These are phyloP conservation scores for Heteromurus nitidus DNA, from an alignment of 2,888 invertebrate species.

Conservation along the genomic window DNA sequence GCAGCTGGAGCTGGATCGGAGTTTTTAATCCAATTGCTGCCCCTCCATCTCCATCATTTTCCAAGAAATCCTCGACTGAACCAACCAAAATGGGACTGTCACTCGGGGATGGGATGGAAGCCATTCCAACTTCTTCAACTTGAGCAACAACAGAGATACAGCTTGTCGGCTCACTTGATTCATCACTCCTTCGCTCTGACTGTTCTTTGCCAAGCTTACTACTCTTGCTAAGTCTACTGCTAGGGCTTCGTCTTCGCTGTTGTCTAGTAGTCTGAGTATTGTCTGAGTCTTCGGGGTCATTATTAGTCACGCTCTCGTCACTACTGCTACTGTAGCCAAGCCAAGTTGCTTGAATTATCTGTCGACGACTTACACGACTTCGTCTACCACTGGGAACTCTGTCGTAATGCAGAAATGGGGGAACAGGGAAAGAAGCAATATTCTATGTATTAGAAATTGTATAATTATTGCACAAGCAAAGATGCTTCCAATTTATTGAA, in stretches of 20 bases:
- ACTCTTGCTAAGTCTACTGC: slow-evolving; percentile 21
- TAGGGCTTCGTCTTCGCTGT: slow-evolving; percentile 43
- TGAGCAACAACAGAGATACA: not conserved
- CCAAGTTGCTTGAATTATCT: slow-evolving; percentile 71
- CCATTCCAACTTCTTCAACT: not conserved
- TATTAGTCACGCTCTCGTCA: slow-evolving; percentile 61
- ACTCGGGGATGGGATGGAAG: not conserved
- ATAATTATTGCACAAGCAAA: no score
- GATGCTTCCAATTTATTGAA: no score
- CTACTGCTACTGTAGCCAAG: slow-evolving; percentile 65
- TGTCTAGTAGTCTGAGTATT: slow-evolving; percentile 18
- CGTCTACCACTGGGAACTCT: slow-evolving; percentile 69
- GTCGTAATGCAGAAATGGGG: no score
- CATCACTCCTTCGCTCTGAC: slow-evolving; percentile 4
- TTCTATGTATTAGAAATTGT: not conserved
- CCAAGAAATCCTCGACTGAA: slow-evolving; percentile 50
- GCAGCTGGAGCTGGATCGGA: slow-evolving; percentile 49
- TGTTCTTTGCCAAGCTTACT: slow-evolving; percentile 23
- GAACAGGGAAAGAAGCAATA: not conserved
- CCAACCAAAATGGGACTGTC: slow-evolving; percentile 41
- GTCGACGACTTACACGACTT: slow-evolving; percentile 73
- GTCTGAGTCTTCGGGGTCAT: slow-evolving; percentile 52
- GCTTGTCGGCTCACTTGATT: slow-evolving; percentile 5
- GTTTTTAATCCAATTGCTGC: slow-evolving; percentile 41
- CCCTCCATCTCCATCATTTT: slow-evolving; percentile 28